Percentiles rank a stretch among this genome's conserved stretches.
These are phyloP conservation scores for Germaria angustata DNA, from an alignment of 2,888 invertebrate species.

Conservation along the genomic window DNA sequence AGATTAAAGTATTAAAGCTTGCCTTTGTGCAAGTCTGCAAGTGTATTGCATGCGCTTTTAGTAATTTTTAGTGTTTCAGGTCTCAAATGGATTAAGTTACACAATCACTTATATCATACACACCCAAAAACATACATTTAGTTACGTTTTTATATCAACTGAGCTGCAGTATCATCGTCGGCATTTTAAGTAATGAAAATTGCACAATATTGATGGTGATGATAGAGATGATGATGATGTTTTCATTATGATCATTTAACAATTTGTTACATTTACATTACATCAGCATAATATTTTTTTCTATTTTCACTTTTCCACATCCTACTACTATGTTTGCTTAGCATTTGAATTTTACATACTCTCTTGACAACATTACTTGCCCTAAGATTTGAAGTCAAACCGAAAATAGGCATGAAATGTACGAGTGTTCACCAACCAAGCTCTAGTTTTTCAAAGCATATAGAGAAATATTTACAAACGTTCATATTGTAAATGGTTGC, in stretches of 20 bases:
- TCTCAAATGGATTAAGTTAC: conserved; percentile 50
- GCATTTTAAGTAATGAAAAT: neutral
- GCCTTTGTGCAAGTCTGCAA: neutral
- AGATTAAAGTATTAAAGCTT: conserved; percentile 30
- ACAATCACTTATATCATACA: conserved; percentile 19
- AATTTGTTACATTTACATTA: conserved; percentile 10
- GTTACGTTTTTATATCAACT: conserved; percentile 5
- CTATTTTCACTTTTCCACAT: neutral
- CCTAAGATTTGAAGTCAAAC: conserved; percentile 40
- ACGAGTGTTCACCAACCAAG: neutral
- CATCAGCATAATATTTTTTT: neutral
- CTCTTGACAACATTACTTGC: conserved; percentile 50
- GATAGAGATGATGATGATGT: neutral
- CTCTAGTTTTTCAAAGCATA: neutral
- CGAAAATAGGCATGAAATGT: conserved; percentile 40
- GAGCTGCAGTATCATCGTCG: neutral
- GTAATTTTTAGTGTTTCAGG: neutral
- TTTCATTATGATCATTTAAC: conserved; percentile 29
- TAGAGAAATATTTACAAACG: neutral
- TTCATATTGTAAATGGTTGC: neutral
- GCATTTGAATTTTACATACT: conserved; percentile 56
- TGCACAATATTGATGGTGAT: neutral
- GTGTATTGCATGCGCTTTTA: conserved; percentile 30
- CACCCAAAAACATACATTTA: conserved; percentile 24
- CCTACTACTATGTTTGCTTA: conserved; percentile 40